Conservation (phyloP, 2,888 invertebrate genomes). For the Apamea monoglypha region DNA sequence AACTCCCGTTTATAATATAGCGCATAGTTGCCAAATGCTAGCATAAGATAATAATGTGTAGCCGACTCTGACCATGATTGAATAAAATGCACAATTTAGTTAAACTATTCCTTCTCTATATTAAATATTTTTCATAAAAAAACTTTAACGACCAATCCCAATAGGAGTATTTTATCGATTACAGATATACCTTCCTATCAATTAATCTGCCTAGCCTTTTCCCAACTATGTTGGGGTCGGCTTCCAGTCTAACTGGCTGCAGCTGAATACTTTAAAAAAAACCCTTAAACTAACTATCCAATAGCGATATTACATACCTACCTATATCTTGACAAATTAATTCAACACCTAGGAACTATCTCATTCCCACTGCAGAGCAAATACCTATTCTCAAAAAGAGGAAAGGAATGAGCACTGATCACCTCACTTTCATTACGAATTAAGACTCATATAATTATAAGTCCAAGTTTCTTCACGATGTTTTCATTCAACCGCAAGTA, state of each 20-base stretch:
- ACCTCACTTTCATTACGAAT: not conserved
- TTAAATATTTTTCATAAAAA: no score
- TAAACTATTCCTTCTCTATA: no score
- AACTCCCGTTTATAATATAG: not conserved
- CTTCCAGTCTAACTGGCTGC: not conserved
- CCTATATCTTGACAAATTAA: no score
- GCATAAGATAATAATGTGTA: not conserved
- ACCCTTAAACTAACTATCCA: no score
- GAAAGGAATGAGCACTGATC: not conserved
- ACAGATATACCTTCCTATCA: not conserved
- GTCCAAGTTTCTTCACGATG: not conserved
- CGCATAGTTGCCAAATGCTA: not conserved
- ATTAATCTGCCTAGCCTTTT: not conserved
- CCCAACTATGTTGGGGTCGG: not conserved
- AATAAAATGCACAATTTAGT: no score
- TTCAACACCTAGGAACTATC: not conserved
- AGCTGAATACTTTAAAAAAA: not conserved
- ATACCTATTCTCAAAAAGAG: no score
- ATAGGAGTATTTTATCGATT: no score
- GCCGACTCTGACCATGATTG: not conserved
- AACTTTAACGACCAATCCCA: no score
- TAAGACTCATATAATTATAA: not conserved
- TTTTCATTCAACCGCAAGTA: constrained; percentile 7
- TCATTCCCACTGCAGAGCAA: not conserved
- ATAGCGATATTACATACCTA: no score